Evolutionary conservation across 1,140 invertebrate genomes (phyloP).

Genomic region (Drosophila pruinosa): DNA sequence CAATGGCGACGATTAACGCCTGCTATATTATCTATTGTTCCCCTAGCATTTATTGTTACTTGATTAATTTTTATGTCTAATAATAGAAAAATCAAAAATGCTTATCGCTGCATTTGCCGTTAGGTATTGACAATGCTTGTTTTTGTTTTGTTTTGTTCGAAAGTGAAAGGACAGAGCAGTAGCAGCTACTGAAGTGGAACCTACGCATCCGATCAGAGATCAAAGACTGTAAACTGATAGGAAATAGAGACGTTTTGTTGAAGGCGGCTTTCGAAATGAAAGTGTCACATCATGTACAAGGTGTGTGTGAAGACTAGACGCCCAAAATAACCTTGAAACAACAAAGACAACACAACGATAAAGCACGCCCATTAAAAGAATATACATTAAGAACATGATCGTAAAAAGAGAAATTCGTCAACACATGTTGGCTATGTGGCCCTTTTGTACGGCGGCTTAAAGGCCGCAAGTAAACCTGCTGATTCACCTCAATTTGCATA

Average conservation of each 20-base stretch:
- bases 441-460: background rate
- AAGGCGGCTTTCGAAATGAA: slow-evolving; percentile 69
- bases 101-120: slow-evolving; percentile 33
- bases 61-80: slow-evolving; percentile 68
- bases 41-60: slow-evolving; percentile 30
- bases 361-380: slow-evolving; percentile 39
- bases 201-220: slow-evolving; percentile 32
- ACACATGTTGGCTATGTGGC: background rate
- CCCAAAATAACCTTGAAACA: slow-evolving; percentile 66
- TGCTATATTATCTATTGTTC: slow-evolving; percentile 35
- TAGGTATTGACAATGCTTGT: slow-evolving; percentile 12
- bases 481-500: slow-evolving; percentile 57
- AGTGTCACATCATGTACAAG: slow-evolving; percentile 58
- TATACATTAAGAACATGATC: slow-evolving; percentile 50
- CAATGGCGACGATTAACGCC: slow-evolving; percentile 27
- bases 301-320: slow-evolving; percentile 4
- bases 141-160: slow-evolving; percentile 16
- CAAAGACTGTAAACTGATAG: slow-evolving; percentile 2
- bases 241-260: slow-evolving; percentile 3
- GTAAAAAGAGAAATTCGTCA: slow-evolving; percentile 54
- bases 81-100: slow-evolving; percentile 32
- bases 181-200: slow-evolving; percentile 49
- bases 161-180: slow-evolving; percentile 66
- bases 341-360: background rate
- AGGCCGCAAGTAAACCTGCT: background rate